Evolutionary conservation across 37 sponge, comb jelly and placozoan genomes (phyloP).

Genomic region (Bolinopsis microptera): DNA sequence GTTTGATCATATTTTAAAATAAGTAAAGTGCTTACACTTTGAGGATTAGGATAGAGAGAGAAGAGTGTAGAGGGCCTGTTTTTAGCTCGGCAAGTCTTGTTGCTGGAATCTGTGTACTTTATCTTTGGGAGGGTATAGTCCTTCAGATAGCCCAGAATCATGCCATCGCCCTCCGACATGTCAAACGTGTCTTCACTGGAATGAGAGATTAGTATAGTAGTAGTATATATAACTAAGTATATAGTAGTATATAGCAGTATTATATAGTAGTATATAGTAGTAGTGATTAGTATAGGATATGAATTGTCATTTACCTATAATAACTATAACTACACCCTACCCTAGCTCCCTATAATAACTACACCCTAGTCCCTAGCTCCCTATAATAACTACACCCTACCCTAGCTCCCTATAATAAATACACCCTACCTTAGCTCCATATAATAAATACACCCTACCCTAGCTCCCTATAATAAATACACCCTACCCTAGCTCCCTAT

Average conservation of each 20-base stretch:
- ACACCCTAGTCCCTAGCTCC: no score
- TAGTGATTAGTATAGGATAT: background rate
- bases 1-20: no score
- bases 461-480: no score
- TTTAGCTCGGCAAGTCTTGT: constrained; percentile 28
- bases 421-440: no score
- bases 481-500: no score
- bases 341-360: no score
- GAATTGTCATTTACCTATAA: no score
- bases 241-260: background rate
- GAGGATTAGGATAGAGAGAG: constrained; percentile 58
- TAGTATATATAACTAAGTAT: background rate
- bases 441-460: no score
- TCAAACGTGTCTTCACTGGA: constrained; percentile 29
- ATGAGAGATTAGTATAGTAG: background rate
- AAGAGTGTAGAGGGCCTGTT: constrained; percentile 4
- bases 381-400: no score
- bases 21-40: constrained; percentile 40
- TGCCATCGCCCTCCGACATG: constrained; percentile 18
- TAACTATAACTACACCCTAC: no score
- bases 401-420: no score
- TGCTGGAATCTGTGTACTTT: constrained; percentile 27
- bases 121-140: constrained; percentile 62
- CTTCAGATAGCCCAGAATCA: constrained; percentile 37
- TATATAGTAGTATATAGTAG: background rate